Evolutionary conservation across 1,140 invertebrate genomes (phyloP), one percentile per base, ranked within the genome.

Genomic region (Pseudomyrmex flavicornis): DNA sequence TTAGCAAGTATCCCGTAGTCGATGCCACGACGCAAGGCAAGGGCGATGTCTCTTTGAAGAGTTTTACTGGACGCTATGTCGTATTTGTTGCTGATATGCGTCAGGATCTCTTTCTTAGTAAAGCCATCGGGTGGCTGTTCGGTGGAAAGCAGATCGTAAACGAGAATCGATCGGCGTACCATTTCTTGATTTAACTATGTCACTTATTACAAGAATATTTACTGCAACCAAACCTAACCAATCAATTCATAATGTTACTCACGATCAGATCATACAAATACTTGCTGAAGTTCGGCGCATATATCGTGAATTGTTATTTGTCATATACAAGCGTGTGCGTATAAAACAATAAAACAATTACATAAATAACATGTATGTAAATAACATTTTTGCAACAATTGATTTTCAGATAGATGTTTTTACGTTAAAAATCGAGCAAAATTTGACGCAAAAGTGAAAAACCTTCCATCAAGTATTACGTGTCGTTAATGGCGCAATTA

Each of bases 1-100:
- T 86, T 93, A 50, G 79, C 58, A 0, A 93, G 63, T 70, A 93
- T 92, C 7, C 92, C 92, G 68, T 89, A 93, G 84, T 92, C 85
- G 46, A 93, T 48, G 8, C 92, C 92, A 3, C 90, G 88, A 2
- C 88, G 82, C 12, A 93, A 82, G 1, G 92, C 91, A 7, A 89
- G 65, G 9, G 80, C 50, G 59, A 93, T 75, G 62, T 93, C 88
- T 61, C 85, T 87, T 3, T 85, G 83, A n/a, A 93, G 77, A 7
- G 20, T 58, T 44, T 91, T 91, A 1, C 86, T 86, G 0, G 85
- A 46, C 12, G 15, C 26, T 13, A 93, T 88, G 52, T 86, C 72
- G 68, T 92, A 87, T n/a, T 73, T 85, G n/a, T 85, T n/a, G 76
- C 91, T 90, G 46, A 93, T 87, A 26, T 84, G 84, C 7, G 89